Evolutionary conservation across 2,888 invertebrate genomes (phyloP), one percentile per base, ranked within the genome.

Genomic region (Aporophyla nigra): DNA sequence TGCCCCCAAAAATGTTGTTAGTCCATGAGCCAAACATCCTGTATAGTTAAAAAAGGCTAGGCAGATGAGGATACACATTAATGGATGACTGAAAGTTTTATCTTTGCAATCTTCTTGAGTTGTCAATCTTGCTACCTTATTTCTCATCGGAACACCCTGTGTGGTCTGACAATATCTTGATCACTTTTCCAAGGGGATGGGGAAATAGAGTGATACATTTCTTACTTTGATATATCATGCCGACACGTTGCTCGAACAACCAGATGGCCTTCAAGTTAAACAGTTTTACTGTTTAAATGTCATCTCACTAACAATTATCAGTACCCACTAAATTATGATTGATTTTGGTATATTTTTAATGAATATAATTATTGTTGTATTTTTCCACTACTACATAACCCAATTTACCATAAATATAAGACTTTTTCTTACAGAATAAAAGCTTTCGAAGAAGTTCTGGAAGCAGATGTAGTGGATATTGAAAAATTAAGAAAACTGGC

Each of bases 401-500:
- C 33, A 33, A 33, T 33, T 54, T 21, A 56, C 40, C 19, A 24
- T 69, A 40, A 66, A 40, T 16, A n/a, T 2, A 0, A 0, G 6
- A 33, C 5, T 73, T 86, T 81, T 86, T 80, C 70, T 97, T 97
- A 43, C 93, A 99, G 99, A 93, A 97, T 99, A 85, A 98, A 98
- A 95, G 98, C 98, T 89, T 98, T 99, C 92, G 98, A 99, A 93
- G 97, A 98, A 84, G 93, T 98, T 62, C 95, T 99, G 49, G 95
- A 97, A 19, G 95, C 97, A 84, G 98, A 98, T 88, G 97, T 97
- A 74, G 97, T 99, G 87, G 97, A 99, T 91, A 94, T 98, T 75
- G 96, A 96, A 71, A 95, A 97, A 85, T 95, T 99, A 21, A 97
- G 97, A 90, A 97, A 97, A 90, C 93, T 98, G 71, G 98, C 98